phyloP scores from a whole-genome alignment of 2,113 vertebrate genomes.

The Dasyprocta punctata region DNA sequence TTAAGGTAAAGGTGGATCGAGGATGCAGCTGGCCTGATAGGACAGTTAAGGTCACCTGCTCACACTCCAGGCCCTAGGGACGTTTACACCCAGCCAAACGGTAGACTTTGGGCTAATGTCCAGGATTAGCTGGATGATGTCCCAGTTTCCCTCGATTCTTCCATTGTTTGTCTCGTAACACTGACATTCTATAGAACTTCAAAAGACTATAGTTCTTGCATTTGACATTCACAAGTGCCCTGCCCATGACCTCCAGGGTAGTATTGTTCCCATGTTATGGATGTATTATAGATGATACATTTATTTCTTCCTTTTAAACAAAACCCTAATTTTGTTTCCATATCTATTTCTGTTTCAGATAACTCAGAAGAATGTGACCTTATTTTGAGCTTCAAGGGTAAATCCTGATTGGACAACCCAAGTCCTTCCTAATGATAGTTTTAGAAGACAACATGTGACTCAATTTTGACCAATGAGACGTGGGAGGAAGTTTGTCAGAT shows the following conservation, averaged over 20 bases:
- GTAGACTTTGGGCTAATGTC: background rate
- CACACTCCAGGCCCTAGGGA: background rate
- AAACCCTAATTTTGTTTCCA: background rate
- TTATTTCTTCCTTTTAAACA: background rate
- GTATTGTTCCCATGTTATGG: background rate
- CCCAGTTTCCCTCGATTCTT: background rate
- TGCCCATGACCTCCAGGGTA: background rate
- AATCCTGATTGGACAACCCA: background rate
- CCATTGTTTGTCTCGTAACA: background rate
- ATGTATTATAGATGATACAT: background rate
- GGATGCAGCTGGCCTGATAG: background rate
- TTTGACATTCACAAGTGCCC: background rate
- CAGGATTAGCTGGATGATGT: background rate
- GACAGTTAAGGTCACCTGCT: background rate
- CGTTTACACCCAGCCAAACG: background rate
- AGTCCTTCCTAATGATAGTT: background rate
- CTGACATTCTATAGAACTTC: background rate
- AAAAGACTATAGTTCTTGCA: background rate
- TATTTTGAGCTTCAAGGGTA: background rate
- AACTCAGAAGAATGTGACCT: background rate
- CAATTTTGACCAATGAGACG: background rate
- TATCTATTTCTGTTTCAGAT: background rate
- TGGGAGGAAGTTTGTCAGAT: background rate
- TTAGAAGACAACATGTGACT: background rate
- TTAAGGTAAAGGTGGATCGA: background rate